Conservation (phyloP, 2,888 invertebrate species). For the Xestoiulus laeticollis region DNA sequence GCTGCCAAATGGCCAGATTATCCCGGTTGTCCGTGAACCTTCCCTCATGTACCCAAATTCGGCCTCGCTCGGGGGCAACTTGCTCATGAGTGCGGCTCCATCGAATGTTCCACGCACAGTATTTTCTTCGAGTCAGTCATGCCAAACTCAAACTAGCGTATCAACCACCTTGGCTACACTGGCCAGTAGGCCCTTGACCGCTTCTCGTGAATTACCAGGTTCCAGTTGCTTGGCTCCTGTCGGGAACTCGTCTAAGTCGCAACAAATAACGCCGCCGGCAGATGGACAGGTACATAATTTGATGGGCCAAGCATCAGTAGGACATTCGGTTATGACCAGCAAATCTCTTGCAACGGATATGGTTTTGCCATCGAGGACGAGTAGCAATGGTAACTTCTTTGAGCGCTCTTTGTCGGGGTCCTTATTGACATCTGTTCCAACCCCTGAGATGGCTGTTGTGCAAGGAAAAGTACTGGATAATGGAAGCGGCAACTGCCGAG, state of each 20-base stretch:
- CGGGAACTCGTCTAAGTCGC: neutral
- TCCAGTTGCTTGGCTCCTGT: neutral
- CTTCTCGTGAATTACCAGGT: neutral
- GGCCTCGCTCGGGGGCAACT: slow-evolving; percentile 48
- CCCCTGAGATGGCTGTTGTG: neutral
- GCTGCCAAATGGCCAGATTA: slow-evolving; percentile 64
- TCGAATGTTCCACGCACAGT: slow-evolving; percentile 44
- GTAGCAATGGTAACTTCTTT: slow-evolving; percentile 1
- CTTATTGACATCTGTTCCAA: neutral
- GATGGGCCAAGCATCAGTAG: neutral
- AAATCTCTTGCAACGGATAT: neutral
- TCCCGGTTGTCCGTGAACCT: slow-evolving; percentile 65
- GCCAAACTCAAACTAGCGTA: slow-evolving; percentile 29
- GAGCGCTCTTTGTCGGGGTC: neutral
- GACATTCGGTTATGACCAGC: neutral
- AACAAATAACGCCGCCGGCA: neutral
- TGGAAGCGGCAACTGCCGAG: neutral
- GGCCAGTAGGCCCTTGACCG: neutral
- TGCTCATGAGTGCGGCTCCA: slow-evolving; percentile 44
- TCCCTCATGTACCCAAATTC: slow-evolving; percentile 59
- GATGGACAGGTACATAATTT: neutral
- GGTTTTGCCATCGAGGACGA: neutral
- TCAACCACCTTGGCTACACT: neutral
- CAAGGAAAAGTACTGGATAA: neutral
- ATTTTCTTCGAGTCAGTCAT: neutral